Base-by-base conservation (phyloP, 2,888 invertebrate genomes). In the Mesopsocus fuscifrons region DNA sequence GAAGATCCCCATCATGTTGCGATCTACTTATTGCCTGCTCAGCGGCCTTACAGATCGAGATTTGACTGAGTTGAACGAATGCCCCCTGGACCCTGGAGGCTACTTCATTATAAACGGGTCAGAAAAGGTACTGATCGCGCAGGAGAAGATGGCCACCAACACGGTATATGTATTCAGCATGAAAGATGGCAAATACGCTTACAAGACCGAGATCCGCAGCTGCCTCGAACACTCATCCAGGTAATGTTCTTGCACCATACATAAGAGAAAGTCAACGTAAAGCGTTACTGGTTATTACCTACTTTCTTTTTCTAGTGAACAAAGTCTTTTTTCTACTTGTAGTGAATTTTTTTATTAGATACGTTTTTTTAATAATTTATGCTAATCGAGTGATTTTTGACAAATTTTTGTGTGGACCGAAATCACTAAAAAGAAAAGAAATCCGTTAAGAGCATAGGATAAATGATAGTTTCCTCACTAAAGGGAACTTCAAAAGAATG, bases 121-220 rank as follows among this genome's bases (percentile, higher is more conserved):
- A 5, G 98, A 99, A 64, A 95, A 95, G 62, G 85, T 69, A 52
- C 66, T 99, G 23, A 98, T 99, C 59, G 98, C 98, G 1, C 98
- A 99, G 62, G 98, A 99, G 60, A 98, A 98, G 66, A 99, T 99
- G 98, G 98, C 98, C 4, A 97, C 97, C 5, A 99, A 99, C 59
- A 98, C 98, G 35, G 98, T 99, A 1, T 99, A 99, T 64, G 98
- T 99, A 11, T 99, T 99, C 58, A 84, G 89, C 54, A 94, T 98
- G 89, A 98, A 98, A 65, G 98, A 98, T 62, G 91, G 94, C 18
- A 99, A 99, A 62, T 99, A 88, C 67, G 95, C 97, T 1, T 98
- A 80, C 59, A 98, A 97, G 68, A 84, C 95, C 45, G 98, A 99
- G 68, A 95, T 98, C 52, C 70, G 98, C 33, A 97, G 97, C 0